These are phyloP conservation scores for Drosophila bipectinata DNA, from an alignment of 1,140 invertebrate genomes.

Conservation along the genomic window DNA sequence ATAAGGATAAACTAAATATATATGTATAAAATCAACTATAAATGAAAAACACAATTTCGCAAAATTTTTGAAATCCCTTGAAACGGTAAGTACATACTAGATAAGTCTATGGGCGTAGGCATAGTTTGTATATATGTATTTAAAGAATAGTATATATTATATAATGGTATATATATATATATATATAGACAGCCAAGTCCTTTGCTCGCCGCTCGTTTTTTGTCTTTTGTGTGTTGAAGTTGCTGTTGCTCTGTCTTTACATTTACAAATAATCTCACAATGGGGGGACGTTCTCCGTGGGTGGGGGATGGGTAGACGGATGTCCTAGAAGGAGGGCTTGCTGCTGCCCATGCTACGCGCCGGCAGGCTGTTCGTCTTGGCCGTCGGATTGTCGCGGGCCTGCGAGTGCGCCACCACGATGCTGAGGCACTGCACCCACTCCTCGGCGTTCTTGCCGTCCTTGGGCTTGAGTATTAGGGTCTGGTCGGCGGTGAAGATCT, in stretches of 20 bases:
- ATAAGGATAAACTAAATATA: slow-evolving; percentile 75
- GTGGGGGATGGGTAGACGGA: background rate
- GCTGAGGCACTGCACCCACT: slow-evolving; percentile 96
- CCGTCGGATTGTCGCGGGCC: slow-evolving; percentile 87
- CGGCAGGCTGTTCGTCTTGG: slow-evolving; percentile 88
- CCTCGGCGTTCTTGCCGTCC: slow-evolving; percentile 96
- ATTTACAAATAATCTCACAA: slow-evolving; percentile 82
- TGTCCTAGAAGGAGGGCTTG: slow-evolving; percentile 79
- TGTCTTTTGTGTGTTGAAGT: slow-evolving; percentile 54
- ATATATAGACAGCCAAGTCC: slow-evolving; percentile 44
- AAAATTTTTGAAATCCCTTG: slow-evolving; percentile 78
- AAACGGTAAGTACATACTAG: slow-evolving; percentile 62
- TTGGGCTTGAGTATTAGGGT: slow-evolving; percentile 96
- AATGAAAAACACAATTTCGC: slow-evolving; percentile 72
- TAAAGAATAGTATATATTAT: slow-evolving; percentile 35
- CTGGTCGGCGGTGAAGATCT: slow-evolving; percentile 97
- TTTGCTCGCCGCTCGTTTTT: slow-evolving; percentile 54
- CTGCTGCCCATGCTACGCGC: slow-evolving; percentile 85
- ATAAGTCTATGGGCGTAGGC: slow-evolving; percentile 64
- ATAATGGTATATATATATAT: slow-evolving; percentile 22
- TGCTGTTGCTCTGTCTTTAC: slow-evolving; percentile 66
- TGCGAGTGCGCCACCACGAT: slow-evolving; percentile 94
- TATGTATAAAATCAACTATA: slow-evolving; percentile 57
- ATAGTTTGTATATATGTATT: slow-evolving; percentile 30
- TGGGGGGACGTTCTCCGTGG: slow-evolving; percentile 25